Evolutionary conservation across 2,888 invertebrate genomes (phyloP), one percentile per base, ranked within the genome.

Genomic region (Rosalia funebris): DNA sequence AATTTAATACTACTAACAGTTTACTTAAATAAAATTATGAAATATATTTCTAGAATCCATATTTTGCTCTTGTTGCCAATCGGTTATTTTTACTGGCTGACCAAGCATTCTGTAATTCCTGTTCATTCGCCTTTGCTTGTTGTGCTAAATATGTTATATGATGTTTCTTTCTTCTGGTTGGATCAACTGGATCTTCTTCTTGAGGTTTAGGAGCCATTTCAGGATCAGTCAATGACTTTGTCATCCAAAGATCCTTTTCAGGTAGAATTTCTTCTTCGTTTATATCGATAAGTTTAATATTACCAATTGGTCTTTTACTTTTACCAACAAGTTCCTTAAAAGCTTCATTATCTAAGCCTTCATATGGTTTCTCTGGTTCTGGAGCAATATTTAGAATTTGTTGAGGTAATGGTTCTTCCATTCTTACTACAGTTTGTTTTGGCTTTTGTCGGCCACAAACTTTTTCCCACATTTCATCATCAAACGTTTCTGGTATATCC

Each of bases 121-220:
- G 86, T 81, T 98, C 97, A 82, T 96, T 92, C 62, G 95, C 95
- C 81, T 97, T 96, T 1, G 97, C 98, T 88, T 95, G 88, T 79
- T 91, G 91, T 15, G 96, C 97, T 69, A 98, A 85, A 81, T 96
- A 97, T 0, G 96, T 97, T 71, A 98, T 97, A 84, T 98, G 97
- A 85, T 98, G 96, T 81, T 97, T 97, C 69, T 91, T 86, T 69
- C 89, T 88, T 81, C 84, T 77, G 76, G 86, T 82, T 11, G 76
- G 75, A 71, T 81, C 79, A 72, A 83, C 84, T 79, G 84, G 87
- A 80, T 85, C 74, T 81, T 83, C 80, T 71, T 84, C 71, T 66
- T 86, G 65, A 1, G 82, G 78, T 14, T 82, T 83, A 0, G 84
- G 81, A 52, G 82, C 82, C 63, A 77, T 81, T 14, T 88, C 89